Evolutionary conservation across 2,113 vertebrate species (phyloP), one percentile per base, ranked within the genome.

Genomic region (Heterocephalus glaber): DNA sequence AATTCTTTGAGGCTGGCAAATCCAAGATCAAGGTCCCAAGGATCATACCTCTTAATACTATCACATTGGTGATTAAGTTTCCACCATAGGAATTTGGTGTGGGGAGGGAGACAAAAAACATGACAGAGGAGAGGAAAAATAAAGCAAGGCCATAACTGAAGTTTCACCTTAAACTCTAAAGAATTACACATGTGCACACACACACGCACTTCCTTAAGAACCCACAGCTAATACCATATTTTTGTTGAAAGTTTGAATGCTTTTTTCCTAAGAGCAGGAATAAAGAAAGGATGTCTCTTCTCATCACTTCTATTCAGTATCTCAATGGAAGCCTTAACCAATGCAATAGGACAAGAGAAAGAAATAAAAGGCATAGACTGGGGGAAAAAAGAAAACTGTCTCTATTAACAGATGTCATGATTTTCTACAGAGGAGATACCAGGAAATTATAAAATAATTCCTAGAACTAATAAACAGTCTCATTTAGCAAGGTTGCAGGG

Each of bases 141-240:
- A 60, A 86, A 84, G 28, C 33, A 61, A 77, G 19, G 44, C n/a
- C 60, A 92, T n/a, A 93, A 14, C 17, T 77, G 49, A 79, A 52
- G 35, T 86, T 94, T 86, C 70, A 35, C 33, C 16, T 89, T 93
- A 49, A 82, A 93, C 12, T 84, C 86, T 65, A 24, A 93, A 93
- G 61, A 88, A 79, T 28, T 20, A 20, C 41, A 33, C 7, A 33
- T 44, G 52, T 35, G 28, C 19, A 44, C 38, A 24, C 38, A 66
- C 5, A 35, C 33, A 13, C 2, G 8, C 28, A 17, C 30, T 35
- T 1, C 20, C 12, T 79, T 22, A 82, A 81, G 41, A 85, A 85
- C n/a, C 7, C n/a, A 49, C 60, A 47, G 60, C 11, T 56, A 90
- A 41, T 65, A 11, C 16, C 35, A 61, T 61, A 30, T 56, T 41